Evolutionary conservation across 2,113 vertebrate genomes (phyloP), one percentile per base, ranked within the genome.

Genomic region (Nestor notabilis): DNA sequence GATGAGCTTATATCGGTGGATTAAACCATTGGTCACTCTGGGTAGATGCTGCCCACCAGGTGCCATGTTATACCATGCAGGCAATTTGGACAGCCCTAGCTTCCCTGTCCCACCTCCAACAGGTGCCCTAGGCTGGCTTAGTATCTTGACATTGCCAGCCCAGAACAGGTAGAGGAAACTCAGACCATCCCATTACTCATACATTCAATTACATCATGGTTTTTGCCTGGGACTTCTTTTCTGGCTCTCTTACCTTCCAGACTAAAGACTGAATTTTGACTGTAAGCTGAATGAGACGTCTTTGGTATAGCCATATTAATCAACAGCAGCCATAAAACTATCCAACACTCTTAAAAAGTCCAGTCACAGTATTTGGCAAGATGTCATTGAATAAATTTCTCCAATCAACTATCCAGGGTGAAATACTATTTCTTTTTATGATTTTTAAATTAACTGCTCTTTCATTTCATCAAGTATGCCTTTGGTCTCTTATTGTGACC

Each of bases 361-460:
- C 69, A 96, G 81, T 95, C 89, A 95, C 37, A 80, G 82, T 94
- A 77, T 95, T 75, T 97, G 94, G 92, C 95, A 95, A 95, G 83
- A 94, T 77, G 68, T 92, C 80, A 94, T 20, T 70, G 88, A 93
- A 90, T 83, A 93, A 74, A 95, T 97, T 88, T 87, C 66, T 84
- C 79, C 90, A 86, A 94, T 95, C 87, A 95, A 56, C 53, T 87
- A 89, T 87, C 65, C 58, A 55, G 39, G 31, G 66, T 89, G 72
- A 90, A 97, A 93, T 93, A 81, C 64, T 92, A 78, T 76, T 95
- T 95, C 79, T 94, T 95, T 89, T 77, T 86, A 93, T 75, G 3
- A 92, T 85, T 93, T 84, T 93, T 92, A 94, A 97, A 96, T 96
- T 95, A 96, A 68, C 74, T 75, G 60, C 52, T 86, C 76, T 90